These are phyloP conservation scores for Myotis myotis DNA, from an alignment of 2,797 vertebrate species.

Conservation along the genomic window DNA sequence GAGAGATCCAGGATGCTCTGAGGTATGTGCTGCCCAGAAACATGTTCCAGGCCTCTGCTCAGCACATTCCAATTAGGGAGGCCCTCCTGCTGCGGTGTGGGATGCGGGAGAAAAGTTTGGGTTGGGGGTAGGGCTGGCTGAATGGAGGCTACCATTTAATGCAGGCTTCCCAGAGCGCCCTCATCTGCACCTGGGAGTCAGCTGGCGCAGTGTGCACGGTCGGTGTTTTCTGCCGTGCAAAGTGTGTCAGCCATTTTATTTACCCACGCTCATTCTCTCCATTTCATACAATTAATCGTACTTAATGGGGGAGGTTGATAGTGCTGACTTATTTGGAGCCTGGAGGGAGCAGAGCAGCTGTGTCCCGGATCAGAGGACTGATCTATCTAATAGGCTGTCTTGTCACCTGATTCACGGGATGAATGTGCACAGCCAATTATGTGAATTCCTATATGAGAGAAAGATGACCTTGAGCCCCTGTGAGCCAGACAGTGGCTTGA, in stretches of 20 bases:
- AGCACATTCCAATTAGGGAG: constrained; percentile 79
- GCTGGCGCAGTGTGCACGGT: constrained; percentile 36
- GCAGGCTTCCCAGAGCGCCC: constrained; percentile 64
- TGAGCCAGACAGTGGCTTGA: not conserved
- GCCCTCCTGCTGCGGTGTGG: constrained; percentile 75
- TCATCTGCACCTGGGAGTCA: constrained; percentile 73
- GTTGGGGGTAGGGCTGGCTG: constrained; percentile 66
- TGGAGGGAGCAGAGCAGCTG: constrained; percentile 64
- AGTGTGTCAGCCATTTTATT: constrained; percentile 67
- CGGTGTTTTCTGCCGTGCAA: constrained; percentile 53
- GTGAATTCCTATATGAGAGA: not conserved
- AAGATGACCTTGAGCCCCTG: constrained; percentile 48
- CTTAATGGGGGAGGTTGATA: constrained; percentile 49
- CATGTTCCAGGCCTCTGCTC: constrained; percentile 75
- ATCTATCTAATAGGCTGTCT: constrained; percentile 48
- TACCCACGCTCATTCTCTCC: constrained; percentile 39
- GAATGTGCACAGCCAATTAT: constrained; percentile 29
- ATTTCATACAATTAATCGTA: constrained; percentile 73
- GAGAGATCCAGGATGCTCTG: not conserved
- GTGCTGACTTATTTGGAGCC: constrained; percentile 60
- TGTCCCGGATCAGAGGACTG: constrained; percentile 43
- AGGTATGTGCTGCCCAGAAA: constrained; percentile 53
- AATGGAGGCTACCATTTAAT: constrained; percentile 47
- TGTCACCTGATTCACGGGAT: constrained; percentile 33
- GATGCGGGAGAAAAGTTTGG: constrained; percentile 70